Base-by-base conservation (phyloP, 2,888 invertebrate species). In the Gymnosoma rotundatum region DNA sequence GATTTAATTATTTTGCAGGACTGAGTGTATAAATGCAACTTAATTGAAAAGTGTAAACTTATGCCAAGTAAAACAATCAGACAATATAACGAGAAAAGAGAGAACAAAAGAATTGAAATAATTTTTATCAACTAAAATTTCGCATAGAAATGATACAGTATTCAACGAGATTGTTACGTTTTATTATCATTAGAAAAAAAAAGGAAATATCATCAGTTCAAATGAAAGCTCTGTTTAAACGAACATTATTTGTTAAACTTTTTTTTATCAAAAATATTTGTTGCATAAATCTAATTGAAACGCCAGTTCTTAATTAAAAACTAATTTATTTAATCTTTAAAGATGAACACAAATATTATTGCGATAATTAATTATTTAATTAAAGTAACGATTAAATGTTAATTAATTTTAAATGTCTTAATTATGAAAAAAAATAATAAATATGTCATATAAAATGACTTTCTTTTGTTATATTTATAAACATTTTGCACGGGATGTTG, bases 21-120 rank as follows among this genome's bases (percentile, higher is more conserved):
- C 69, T 70, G 70, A 32, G 14, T 36, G 21, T 10, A 16, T 58
- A 56, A 38, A 56, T 54, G 42, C 32, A 75, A 78, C 25, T 69
- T 69, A 69, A 75, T 69, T 74, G 75, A 72, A 83, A 66, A 70
- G 79, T 83, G 63, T 72, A 75, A 66, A 18, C 38, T 36, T 79
- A 66, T 83, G 83, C 66, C 79, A 79, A 75, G 45, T 64, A 54
- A 58, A 63, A 63, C 32, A 78, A 18, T 12, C 25, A 36, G 20
- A 61, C 25, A 60, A 38, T 56, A 66, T 16, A 20, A 9, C 32
- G 5, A 42, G 10, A 48, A 60, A 60, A 21, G 16, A n/a, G 38
- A 38, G 10, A 50, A 58, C 25, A 38, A 72, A 64, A 16, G 16
- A 66, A 63, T 69, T 78, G 16, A 70, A 70, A 63, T 56, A 61